Evolutionary conservation across 1,140 invertebrate species (phyloP), one percentile per base, ranked within the genome.

Genomic region (Drosophila paulistorum): DNA sequence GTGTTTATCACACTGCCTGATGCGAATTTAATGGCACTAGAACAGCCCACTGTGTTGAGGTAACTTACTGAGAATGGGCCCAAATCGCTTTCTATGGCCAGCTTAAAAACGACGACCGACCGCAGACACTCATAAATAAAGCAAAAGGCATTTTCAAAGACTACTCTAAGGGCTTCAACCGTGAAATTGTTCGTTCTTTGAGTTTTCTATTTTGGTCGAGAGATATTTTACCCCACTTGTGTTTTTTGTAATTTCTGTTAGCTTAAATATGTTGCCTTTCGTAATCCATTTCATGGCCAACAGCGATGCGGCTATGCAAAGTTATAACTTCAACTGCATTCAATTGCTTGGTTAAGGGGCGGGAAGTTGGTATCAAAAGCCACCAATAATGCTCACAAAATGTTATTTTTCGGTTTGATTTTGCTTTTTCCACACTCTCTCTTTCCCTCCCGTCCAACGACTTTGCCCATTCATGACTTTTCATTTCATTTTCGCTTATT

Each of bases 401-500:
- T 84, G 84, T 45, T 51, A 51, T 72, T 84, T 87, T 87, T 86
- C 69, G 68, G 68, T 87, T 87, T 80, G 85, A 89, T 81, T 84
- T 87, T 68, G 67, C 55, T 74, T 73, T 59, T 42, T 4, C 26
- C 26, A 30, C 26, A 20, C 65, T 68, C 37, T 30, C 42, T n/a
- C 63, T 65, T 30, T 57, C 73, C 1, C 45, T 20, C 45, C 37
- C 45, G 2, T 23, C 23, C 20, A 10, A 23, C 23, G 45, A 17
- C 17, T 17, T 17, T 81, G 75, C 75, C 79, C 75, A 86, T 83
- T 87, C 84, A 84, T 87, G 84, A 89, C 78, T 89, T 87, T 89
- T 87, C 84, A 87, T 87, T 87, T 87, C 84, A 84, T 87, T 89
- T 89, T 87, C 84, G 84, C 80, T 87, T 89, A 89, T 87, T 87